Evolutionary conservation across 2,888 invertebrate genomes (phyloP).

Genomic region (Dryobotodes eremita): DNA sequence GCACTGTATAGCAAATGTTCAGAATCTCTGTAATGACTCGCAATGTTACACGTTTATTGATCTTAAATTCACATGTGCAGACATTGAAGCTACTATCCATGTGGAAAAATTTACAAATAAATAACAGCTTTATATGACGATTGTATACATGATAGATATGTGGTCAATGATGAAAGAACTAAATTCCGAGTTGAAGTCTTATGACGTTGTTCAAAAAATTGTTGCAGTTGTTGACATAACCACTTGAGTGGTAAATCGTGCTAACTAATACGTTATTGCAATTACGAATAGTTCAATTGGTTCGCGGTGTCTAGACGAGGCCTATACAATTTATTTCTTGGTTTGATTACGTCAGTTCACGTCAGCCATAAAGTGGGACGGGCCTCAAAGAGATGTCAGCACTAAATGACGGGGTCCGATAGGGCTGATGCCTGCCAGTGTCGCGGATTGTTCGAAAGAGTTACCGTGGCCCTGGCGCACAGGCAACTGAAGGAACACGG

Average conservation of each 20-base stretch:
- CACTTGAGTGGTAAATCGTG: slow-evolving; percentile 52
- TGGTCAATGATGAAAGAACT: neutral
- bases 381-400: no score
- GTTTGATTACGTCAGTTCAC: slow-evolving; percentile 11
- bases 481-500: no score
- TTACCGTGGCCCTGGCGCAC: no score
- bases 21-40: neutral
- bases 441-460: no score
- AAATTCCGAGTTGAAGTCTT: neutral
- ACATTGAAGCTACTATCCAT: neutral
- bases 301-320: slow-evolving; percentile 69
- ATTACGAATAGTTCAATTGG: slow-evolving; percentile 57
- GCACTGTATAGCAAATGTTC: neutral
- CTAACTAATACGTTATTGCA: slow-evolving; percentile 49
- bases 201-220: slow-evolving; percentile 12
- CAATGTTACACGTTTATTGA: neutral
- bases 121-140: neutral
- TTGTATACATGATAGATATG: neutral
- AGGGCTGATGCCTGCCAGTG: no score
- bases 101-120: slow-evolving; percentile 6
- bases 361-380: neutral
- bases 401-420: no score
- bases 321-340: slow-evolving; percentile 60
- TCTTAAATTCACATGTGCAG: slow-evolving; percentile 4
- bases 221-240: slow-evolving; percentile 45